These are phyloP conservation scores for Melanitta fusca DNA, from an alignment of 2,797 vertebrate species.

Conservation along the genomic window DNA sequence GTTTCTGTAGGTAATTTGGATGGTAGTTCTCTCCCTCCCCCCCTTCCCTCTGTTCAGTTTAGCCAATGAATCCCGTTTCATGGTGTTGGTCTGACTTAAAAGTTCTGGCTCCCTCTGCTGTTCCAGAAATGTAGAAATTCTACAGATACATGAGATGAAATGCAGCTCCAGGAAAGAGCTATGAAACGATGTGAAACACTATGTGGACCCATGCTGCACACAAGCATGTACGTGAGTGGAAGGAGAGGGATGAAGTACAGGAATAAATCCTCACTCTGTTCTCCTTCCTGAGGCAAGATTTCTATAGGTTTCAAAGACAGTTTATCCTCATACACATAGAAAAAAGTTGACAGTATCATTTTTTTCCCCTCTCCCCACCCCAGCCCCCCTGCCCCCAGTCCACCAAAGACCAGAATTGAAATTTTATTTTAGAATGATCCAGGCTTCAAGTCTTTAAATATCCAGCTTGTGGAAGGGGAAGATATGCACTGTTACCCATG, in stretches of 20 bases:
- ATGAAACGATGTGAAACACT: not conserved
- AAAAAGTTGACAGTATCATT: not conserved
- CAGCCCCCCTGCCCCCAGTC: not conserved
- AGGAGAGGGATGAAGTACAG: not conserved
- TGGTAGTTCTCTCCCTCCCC: not conserved
- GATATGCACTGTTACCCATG: not conserved
- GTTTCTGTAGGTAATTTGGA: slow-evolving; percentile 29
- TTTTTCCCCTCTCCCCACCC: not conserved
- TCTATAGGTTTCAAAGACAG: not conserved
- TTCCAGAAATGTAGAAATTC: not conserved
- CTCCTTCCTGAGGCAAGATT: not conserved
- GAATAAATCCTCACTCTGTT: not conserved
- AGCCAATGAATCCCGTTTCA: slow-evolving; percentile 34
- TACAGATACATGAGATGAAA: not conserved
- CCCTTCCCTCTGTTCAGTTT: not conserved
- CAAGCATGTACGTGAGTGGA: not conserved
- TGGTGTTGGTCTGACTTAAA: not conserved
- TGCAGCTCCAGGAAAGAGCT: not conserved
- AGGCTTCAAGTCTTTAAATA: not conserved
- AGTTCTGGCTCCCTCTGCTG: slow-evolving; percentile 71
- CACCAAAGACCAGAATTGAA: not conserved
- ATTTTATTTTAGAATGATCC: not conserved
- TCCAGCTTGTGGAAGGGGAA: not conserved
- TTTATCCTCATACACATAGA: not conserved
- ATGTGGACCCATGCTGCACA: accelerated